Evolutionary conservation across 2,797 vertebrate genomes (phyloP).

Genomic region (Phalanger gymnotis): DNA sequence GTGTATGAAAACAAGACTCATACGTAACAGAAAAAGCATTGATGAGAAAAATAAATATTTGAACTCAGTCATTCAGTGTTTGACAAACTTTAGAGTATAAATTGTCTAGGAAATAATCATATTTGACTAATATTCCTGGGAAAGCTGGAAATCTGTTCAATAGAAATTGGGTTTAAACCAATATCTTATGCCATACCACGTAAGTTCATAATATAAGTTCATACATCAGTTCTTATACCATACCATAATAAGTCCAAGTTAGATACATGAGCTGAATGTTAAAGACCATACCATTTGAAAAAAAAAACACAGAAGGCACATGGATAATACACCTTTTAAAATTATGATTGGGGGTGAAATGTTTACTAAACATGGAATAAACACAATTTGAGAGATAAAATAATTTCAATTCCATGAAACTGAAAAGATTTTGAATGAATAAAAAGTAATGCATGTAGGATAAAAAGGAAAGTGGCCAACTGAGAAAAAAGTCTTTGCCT

Average conservation of each 20-base stretch:
- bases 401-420: neutral
- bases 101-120: neutral
- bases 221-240: no score
- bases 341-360: neutral
- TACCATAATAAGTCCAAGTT: no score
- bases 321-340: neutral
- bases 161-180: neutral
- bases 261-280: neutral
- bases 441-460: neutral
- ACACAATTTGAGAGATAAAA: neutral
- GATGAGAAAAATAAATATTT: neutral
- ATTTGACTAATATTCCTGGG: neutral
- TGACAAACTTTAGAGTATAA: neutral
- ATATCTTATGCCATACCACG: no score
- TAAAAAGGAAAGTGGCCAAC: neutral
- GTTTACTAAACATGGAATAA: neutral
- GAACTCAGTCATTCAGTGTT: neutral
- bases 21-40: neutral
- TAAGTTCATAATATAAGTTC: no score
- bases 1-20: neutral
- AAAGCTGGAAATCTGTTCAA: neutral
- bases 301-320: neutral
- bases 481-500: neutral
- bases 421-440: neutral
- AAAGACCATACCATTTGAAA: neutral